phyloP scores from a whole-genome alignment of 2,888 invertebrate species.

The Agrotis ipsilon region DNA sequence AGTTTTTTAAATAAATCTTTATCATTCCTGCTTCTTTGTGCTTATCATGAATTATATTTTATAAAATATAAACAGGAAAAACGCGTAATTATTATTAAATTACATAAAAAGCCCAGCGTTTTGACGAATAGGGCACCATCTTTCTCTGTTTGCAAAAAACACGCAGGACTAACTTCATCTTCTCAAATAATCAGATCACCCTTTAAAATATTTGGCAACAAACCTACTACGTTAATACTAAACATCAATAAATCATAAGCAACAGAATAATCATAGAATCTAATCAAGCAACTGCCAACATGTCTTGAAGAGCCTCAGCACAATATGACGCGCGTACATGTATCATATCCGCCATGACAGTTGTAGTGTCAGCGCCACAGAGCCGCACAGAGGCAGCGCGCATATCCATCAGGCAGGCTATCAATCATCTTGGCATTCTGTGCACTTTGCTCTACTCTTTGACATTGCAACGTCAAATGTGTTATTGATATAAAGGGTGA shows the following conservation, averaged over 20 bases:
- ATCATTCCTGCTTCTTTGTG: too few relatives aligned
- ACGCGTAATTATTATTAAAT: too few relatives aligned
- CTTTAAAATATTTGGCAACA: background rate
- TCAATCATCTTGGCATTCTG: conserved; percentile 68
- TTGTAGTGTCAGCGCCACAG: conserved; percentile 47
- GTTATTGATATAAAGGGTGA: conserved; percentile 20
- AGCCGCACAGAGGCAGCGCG: conserved; percentile 19
- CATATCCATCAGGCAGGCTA: conserved; percentile 65
- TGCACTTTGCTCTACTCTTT: conserved; percentile 64
- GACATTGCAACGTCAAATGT: conserved; percentile 52
- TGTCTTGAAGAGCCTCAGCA: conserved; percentile 34
- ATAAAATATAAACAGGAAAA: too few relatives aligned
- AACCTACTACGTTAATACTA: background rate
- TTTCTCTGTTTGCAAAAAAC: too few relatives aligned
- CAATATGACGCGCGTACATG: conserved; percentile 40
- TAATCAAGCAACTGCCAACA: conserved; percentile 45
- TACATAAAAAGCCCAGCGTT: too few relatives aligned
- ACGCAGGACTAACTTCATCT: too few relatives aligned
- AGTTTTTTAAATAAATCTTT: too few relatives aligned
- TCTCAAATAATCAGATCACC: background rate
- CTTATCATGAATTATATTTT: too few relatives aligned
- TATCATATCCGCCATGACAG: conserved; percentile 58
- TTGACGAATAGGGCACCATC: too few relatives aligned
- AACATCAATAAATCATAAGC: conserved; percentile 27
- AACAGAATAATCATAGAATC: conserved; percentile 39